These are phyloP conservation scores for Graphium colonna DNA, from an alignment of 2,888 invertebrate genomes.

Conservation along the genomic window DNA sequence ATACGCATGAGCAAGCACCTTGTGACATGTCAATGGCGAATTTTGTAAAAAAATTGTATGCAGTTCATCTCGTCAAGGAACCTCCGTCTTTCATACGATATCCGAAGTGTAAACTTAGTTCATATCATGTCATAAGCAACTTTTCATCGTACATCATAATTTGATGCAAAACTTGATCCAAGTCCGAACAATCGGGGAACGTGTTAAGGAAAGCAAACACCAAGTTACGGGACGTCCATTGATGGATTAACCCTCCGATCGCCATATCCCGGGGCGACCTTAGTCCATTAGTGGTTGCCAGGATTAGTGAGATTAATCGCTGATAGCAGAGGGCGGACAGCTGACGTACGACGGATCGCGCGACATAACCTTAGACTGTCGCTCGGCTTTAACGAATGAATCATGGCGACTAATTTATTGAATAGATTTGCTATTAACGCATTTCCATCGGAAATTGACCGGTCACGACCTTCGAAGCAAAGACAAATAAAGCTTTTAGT, in stretches of 20 bases:
- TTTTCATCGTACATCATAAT: too few relatives aligned
- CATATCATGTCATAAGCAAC: too few relatives aligned
- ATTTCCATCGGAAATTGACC: too few relatives aligned
- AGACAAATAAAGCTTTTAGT: too few relatives aligned
- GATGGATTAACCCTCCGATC: conserved; percentile 21
- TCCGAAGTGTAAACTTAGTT: too few relatives aligned
- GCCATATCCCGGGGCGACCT: conserved; percentile 21
- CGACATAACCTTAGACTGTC: conserved; percentile 17
- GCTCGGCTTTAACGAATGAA: conserved; percentile 4
- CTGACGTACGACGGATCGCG: conserved; percentile 29
- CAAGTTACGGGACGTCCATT: conserved; percentile 17
- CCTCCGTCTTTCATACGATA: too few relatives aligned
- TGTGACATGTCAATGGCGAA: too few relatives aligned
- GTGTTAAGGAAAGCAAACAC: conserved; percentile 19
- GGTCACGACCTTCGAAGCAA: too few relatives aligned
- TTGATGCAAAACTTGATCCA: too few relatives aligned
- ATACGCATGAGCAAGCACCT: too few relatives aligned
- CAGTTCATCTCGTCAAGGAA: too few relatives aligned
- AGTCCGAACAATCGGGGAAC: conserved; percentile 1
- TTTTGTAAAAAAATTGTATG: too few relatives aligned
- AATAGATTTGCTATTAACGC: conserved; percentile 1
- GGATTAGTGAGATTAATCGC: conserved; percentile 39
- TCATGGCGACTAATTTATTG: conserved; percentile 6
- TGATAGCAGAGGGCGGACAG: conserved; percentile 32
- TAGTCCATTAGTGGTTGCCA: conserved; percentile 36